Percentiles rank a stretch among this genome's conserved stretches.
phyloP scores from a whole-genome alignment of 1,140 invertebrate genomes.

The Arctopsyche grandis region DNA sequence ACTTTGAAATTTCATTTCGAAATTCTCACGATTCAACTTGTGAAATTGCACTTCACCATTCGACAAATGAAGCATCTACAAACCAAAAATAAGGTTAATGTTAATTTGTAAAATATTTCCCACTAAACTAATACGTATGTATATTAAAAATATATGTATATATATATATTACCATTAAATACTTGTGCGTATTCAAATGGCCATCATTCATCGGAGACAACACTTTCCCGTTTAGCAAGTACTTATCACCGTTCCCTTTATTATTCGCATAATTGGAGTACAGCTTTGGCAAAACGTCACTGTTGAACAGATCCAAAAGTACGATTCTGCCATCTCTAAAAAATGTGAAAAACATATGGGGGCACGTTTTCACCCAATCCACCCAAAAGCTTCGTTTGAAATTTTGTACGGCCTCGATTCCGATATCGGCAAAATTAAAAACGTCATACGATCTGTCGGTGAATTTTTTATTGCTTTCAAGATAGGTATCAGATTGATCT shows the following conservation, averaged over 20 bases:
- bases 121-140: too few relatives aligned
- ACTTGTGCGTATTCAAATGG: background rate
- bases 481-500: background rate
- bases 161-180: slow-evolving; percentile 6
- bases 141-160: slow-evolving; percentile 9
- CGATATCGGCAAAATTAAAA: background rate
- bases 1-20: slow-evolving; percentile 1
- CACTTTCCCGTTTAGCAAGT: background rate
- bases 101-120: too few relatives aligned
- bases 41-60: slow-evolving; percentile 43
- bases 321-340: slow-evolving; percentile 30
- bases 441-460: background rate
- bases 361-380: slow-evolving; percentile 39
- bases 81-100: slow-evolving; percentile 1
- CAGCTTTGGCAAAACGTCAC: slow-evolving; percentile 41
- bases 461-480: background rate
- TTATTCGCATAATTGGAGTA: background rate
- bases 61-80: slow-evolving; percentile 40
- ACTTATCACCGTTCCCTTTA: background rate
- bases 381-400: slow-evolving; percentile 5
- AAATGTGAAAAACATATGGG: slow-evolving; percentile 41
- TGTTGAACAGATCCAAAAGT: slow-evolving; percentile 43
- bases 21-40: slow-evolving; percentile 28
- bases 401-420: background rate
- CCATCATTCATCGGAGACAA: background rate